These are phyloP conservation scores for Megalopta genalis DNA, from an alignment of 1,140 invertebrate genomes.

Conservation along the genomic window DNA sequence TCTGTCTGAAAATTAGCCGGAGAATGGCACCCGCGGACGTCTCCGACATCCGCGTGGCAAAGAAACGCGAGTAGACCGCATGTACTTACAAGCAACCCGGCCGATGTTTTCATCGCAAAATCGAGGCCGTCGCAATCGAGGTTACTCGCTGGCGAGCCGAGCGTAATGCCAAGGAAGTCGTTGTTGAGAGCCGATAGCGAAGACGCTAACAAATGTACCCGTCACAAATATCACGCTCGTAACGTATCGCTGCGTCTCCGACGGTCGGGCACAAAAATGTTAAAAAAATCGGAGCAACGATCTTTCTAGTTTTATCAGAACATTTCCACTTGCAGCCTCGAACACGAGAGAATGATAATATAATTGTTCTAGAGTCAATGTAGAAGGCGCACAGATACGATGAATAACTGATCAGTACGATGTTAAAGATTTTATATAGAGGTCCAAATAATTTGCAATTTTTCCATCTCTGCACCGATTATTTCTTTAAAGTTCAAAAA, in stretches of 20 bases:
- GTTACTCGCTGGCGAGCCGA: conserved; percentile 22
- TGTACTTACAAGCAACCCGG: background rate
- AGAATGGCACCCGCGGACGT: background rate
- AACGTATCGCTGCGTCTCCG: background rate
- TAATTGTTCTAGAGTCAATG: too few species aligned
- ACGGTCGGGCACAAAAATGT: background rate
- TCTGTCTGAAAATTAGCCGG: background rate
- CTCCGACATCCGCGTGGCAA: background rate
- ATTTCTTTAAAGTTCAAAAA: too few species aligned
- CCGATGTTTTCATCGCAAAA: conserved; percentile 34
- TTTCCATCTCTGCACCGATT: too few species aligned
- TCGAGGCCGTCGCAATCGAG: conserved; percentile 27
- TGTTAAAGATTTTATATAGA: too few species aligned
- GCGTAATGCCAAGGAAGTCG: conserved; percentile 31
- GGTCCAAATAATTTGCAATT: too few species aligned
- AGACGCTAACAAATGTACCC: conserved; percentile 31
- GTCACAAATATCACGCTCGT: conserved; percentile 11
- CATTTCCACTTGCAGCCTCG: too few species aligned
- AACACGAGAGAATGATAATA: too few species aligned
- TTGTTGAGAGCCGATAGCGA: conserved; percentile 29
- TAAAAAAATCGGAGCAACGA: background rate
- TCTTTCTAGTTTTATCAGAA: background rate
- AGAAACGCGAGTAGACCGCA: background rate
- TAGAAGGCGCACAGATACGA: too few species aligned
- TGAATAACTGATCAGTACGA: too few species aligned